A percentile compares a stretch with the other conserved stretches of the same genome.
phyloP scores from a whole-genome alignment of 2,888 invertebrate genomes.

The Heteropelma amictum region DNA sequence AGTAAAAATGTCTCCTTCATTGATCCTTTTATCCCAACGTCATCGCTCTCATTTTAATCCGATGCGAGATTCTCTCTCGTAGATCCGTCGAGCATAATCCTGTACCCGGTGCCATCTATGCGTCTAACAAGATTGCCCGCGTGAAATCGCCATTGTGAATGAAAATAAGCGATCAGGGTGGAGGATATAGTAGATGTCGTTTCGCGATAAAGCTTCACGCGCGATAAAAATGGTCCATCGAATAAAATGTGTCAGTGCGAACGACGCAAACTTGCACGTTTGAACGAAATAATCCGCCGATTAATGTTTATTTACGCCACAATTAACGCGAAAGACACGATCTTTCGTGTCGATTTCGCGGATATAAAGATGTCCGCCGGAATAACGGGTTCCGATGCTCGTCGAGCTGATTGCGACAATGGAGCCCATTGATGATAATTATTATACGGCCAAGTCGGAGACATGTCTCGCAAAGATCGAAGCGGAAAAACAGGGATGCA shows the following conservation, averaged over 20 bases:
- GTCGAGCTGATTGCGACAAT: conserved; percentile 54
- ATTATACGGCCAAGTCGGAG: conserved; percentile 52
- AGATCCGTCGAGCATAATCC: not conserved
- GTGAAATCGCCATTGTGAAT: conserved; percentile 5
- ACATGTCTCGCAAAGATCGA: conserved; percentile 31
- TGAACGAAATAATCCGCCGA: no score
- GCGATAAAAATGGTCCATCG: no score
- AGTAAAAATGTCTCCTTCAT: conserved; percentile 69
- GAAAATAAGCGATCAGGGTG: not conserved
- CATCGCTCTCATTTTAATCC: conserved; percentile 66
- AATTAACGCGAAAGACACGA: conserved; percentile 7
- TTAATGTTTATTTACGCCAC: no score
- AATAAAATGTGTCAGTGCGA: no score
- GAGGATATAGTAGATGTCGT: no score
- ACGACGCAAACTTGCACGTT: no score
- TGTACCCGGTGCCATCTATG: not conserved
- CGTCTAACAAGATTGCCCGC: conserved; percentile 5
- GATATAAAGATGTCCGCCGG: not conserved
- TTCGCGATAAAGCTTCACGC: no score
- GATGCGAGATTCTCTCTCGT: conserved; percentile 35
- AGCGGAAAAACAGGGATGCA: not conserved
- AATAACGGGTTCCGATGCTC: conserved; percentile 21
- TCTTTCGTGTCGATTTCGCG: conserved; percentile 1
- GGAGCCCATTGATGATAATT: conserved; percentile 57
- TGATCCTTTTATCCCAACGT: conserved; percentile 72